These are phyloP conservation scores for Palythoa caribaeorum DNA, from an alignment of 92 coral and sea anemone species.

Conservation along the genomic window DNA sequence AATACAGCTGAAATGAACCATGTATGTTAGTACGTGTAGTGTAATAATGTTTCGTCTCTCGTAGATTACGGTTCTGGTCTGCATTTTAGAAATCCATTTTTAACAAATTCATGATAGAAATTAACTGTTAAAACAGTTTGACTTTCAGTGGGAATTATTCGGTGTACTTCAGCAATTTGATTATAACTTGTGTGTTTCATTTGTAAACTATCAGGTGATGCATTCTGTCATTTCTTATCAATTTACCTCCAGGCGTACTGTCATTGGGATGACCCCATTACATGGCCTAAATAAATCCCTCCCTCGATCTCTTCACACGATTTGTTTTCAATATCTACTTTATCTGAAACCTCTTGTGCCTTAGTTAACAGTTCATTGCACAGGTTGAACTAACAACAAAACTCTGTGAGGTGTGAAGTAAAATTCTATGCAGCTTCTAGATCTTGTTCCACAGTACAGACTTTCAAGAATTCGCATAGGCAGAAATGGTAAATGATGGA, in stretches of 20 bases:
- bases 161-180: background rate
- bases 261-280: slow-evolving; percentile 11
- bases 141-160: background rate
- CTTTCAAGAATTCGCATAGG: background rate
- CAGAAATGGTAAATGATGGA: slow-evolving; percentile 26
- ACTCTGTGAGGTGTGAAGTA: background rate
- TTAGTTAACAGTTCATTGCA: background rate
- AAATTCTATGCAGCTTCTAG: background rate
- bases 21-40: background rate
- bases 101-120: background rate
- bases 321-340: background rate
- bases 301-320: background rate
- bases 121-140: background rate
- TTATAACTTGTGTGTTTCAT: background rate
- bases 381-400: background rate
- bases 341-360: background rate
- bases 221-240: slow-evolving; percentile 17
- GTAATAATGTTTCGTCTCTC: background rate
- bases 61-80: background rate
- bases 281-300: slow-evolving; percentile 13
- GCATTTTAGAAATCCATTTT: background rate
- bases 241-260: slow-evolving; percentile 21
- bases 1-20: background rate
- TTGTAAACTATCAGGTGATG: background rate
- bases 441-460: background rate